Evolutionary conservation across 2,113 vertebrate species (phyloP), one percentile per base, ranked within the genome.

Genomic region (Strigops habroptila): DNA sequence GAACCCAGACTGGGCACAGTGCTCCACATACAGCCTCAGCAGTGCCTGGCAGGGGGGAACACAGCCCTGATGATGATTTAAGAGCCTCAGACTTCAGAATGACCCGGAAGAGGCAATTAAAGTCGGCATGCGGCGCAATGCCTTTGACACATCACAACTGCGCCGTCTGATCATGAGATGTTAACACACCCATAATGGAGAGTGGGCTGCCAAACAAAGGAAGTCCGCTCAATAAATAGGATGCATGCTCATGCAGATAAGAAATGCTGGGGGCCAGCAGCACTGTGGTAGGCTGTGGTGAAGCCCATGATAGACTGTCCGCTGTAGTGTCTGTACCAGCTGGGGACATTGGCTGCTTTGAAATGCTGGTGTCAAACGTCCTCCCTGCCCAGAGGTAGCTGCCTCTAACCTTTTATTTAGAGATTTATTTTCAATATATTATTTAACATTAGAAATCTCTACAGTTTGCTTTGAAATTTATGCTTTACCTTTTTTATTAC

Each of bases 121-220:
- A 87, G 55, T 9, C 51, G 62, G 51, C 55, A 13, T 14, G 30
- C 0, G 5, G 52, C 0, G 0, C 39, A 41, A 18, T 53, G 37
- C 14, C n/a, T 60, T 48, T 53, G 74, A 37, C 39, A 15, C 30
- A 23, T 60, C 67, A 60, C 44, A 77, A 9, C 25, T 4, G 3
- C 0, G 0, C 16, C 0, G 1, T 23, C 39, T 1, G 5, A 74
- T 53, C 44, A 31, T 10, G 46, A 82, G 12, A 35, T 1, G 2
- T 9, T n/a, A 73, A 87, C 39, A 75, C 10, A 14, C n/a, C 43
- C 35, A 1, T 22, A 86, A 51, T 44, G 57, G 27, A 73, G 9
- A 86, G 15, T 24, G 24, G 65, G 44, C 44, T 86, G 67, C 35
- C 65, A 88, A 86, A 65, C 85, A 74, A 65, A 95, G 90, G 82